These are phyloP conservation scores for Podilymbus podiceps DNA, from an alignment of 2,113 vertebrate species.

Conservation along the genomic window DNA sequence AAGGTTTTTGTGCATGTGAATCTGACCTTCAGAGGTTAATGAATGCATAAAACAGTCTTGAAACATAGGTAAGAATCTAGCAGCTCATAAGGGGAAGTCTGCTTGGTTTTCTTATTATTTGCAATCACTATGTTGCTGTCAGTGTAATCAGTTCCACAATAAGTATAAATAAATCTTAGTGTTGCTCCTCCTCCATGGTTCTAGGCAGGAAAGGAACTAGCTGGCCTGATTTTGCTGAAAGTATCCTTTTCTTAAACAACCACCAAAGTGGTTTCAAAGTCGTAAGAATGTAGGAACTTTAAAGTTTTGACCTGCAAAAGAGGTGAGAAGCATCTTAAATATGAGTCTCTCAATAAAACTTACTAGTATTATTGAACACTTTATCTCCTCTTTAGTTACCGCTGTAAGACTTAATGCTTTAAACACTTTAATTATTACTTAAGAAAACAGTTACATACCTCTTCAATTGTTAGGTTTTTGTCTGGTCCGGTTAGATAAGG, in stretches of 20 bases:
- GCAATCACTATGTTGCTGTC: neutral
- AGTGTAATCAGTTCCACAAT: neutral
- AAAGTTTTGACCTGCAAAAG: neutral
- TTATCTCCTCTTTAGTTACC: neutral
- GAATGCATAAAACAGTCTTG: neutral
- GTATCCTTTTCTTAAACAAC: neutral
- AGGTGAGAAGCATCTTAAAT: neutral
- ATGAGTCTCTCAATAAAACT: neutral
- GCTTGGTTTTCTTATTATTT: neutral
- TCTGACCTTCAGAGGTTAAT: neutral
- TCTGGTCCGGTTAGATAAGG: conserved; percentile 83
- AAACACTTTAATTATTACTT: neutral
- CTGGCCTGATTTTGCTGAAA: neutral
- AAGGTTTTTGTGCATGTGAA: neutral
- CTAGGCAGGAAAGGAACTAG: neutral
- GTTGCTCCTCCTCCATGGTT: neutral
- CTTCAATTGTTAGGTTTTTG: conserved; percentile 85
- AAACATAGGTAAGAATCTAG: neutral
- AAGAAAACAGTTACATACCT: conserved; percentile 73
- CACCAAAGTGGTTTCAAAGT: neutral
- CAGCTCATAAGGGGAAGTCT: neutral
- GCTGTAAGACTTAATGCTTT: neutral
- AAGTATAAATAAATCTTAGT: neutral
- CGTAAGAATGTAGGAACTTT: neutral
- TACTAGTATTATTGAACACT: neutral